Evolutionary conservation across 2,113 vertebrate genomes (phyloP), one percentile per base, ranked within the genome.

Genomic region (Rhinoptilus africanus): DNA sequence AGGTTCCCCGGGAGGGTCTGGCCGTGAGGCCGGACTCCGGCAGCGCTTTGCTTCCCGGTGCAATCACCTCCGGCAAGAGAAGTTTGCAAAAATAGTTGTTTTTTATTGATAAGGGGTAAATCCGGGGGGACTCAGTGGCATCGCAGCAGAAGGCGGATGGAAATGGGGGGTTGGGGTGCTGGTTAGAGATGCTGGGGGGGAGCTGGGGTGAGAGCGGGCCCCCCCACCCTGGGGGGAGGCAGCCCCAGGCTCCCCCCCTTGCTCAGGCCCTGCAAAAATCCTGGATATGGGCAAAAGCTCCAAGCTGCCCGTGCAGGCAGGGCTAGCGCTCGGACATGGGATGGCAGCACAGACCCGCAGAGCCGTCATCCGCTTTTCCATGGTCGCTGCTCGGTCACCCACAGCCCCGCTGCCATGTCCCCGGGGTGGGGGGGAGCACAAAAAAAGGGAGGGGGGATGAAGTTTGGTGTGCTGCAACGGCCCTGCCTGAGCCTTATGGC

Each of bases 341-440:
- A 93, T 66, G 94, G 96, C 94, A 95, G 94, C 94, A 84, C 92
- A 96, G 92, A 89, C 80, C 20, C 1, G 64, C 68, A 78, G 15
- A 90, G 78, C 20, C 8, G 0, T 69, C 21, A 1, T 1, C 39
- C 8, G 20, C 22, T 94, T 12, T 12, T n/a, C 57, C 1, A 0
- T 21, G 51, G 68, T 51, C 7, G 4, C 47, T 4, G 11, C 47
- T 77, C 3, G 1, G 56, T 19, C 2, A 0, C 47, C 63, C 79
- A 30, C 4, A 0, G 48, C 47, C 75, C 20, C 0, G 0, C 62
- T 45, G 88, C 73, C 77, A 73, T 8, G 2, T 63, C 75, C 51
- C 51, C 1, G 4, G 28, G 3, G 11, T 2, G 7, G 5, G 7
- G 32, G 0, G 34, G 37, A 83, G 76, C 56, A 53, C 20, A 62